Evolutionary conservation across 2,797 vertebrate genomes (phyloP).

Genomic region (Poeciliopsis gracilis): DNA sequence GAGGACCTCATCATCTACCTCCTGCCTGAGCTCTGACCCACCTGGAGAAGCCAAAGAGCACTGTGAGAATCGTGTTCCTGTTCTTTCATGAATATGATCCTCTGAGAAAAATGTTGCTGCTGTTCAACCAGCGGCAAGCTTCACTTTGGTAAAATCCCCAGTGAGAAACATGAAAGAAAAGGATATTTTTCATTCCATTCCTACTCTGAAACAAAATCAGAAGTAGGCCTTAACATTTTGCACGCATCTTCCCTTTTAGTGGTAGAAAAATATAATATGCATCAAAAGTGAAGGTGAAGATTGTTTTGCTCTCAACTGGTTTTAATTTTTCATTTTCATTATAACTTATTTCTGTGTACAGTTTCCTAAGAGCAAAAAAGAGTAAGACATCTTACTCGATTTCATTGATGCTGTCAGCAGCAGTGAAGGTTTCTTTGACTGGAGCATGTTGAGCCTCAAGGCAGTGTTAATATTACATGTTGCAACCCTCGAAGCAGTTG

Average conservation of each 20-base stretch:
- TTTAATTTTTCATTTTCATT: slow-evolving; percentile 20
- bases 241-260: not conserved
- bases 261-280: not conserved
- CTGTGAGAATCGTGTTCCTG: not conserved
- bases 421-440: slow-evolving; percentile 38
- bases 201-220: not conserved
- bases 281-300: not conserved
- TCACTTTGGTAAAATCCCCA: not conserved
- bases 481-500: slow-evolving; percentile 38
- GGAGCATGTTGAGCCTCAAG: slow-evolving; percentile 50
- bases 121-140: not conserved
- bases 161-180: not conserved
- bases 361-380: slow-evolving; percentile 20
- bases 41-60: not conserved
- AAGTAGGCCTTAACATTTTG: not conserved
- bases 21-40: not conserved
- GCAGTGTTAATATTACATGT: slow-evolving; percentile 60
- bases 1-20: too few relatives aligned
- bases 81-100: not conserved
- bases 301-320: slow-evolving; percentile 15
- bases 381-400: slow-evolving; percentile 37
- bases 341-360: slow-evolving; percentile 17
- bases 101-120: not conserved
- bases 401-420: slow-evolving; percentile 40
- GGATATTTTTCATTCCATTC: not conserved